phyloP scores from a whole-genome alignment of 2,113 vertebrate species.

The Potamarius usumacintae region DNA sequence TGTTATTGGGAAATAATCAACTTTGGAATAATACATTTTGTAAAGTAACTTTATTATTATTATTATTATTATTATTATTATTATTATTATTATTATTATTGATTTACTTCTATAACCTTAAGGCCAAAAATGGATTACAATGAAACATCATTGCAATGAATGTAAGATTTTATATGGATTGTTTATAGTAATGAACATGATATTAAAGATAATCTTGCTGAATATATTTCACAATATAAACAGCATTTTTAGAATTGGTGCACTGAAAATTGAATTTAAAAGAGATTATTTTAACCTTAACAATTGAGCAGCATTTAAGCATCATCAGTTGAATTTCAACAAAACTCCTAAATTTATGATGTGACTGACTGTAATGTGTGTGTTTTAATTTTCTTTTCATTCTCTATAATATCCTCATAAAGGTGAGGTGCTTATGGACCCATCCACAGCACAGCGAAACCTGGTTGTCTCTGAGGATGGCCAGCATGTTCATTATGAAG shows the following conservation, averaged over 20 bases:
- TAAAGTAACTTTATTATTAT: too few species aligned
- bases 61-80: not conserved
- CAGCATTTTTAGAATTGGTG: not conserved
- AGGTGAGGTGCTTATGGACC: constrained; percentile 76
- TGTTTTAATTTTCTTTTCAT: not conserved
- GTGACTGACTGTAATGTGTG: not conserved
- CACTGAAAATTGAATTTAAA: not conserved
- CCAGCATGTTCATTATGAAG: constrained; percentile 72
- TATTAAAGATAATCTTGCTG: not conserved
- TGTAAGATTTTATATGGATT: not conserved
- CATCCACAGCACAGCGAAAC: constrained; percentile 71
- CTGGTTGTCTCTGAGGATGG: constrained; percentile 70
- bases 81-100: not conserved
- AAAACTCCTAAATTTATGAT: not conserved
- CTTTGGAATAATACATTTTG: too few species aligned
- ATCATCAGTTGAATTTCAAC: not conserved
- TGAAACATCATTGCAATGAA: not conserved
- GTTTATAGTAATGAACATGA: not conserved
- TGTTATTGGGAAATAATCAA: not conserved
- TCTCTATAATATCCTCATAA: not conserved
- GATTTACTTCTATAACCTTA: not conserved
- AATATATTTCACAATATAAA: not conserved
- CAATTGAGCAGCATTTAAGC: not conserved
- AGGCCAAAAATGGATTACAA: not conserved
- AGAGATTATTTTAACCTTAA: not conserved